A percentile compares a stretch with the other conserved stretches of the same genome.
Evolutionary conservation across 2,113 vertebrate genomes (phyloP).

Genomic region (Calyptommatus sinebrachiatus): DNA sequence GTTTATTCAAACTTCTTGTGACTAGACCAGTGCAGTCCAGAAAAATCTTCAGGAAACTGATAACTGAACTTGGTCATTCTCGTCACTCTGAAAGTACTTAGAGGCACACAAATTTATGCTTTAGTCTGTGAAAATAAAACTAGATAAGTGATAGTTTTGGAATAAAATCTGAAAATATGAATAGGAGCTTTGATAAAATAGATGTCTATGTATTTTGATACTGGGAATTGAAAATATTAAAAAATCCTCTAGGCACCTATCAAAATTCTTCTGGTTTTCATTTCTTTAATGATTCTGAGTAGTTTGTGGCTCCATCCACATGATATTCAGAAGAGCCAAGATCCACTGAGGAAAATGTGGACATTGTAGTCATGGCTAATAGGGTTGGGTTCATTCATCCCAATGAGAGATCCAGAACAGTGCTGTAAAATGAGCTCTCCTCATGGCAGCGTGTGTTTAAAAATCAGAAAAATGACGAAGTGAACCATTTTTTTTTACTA

Average conservation of each 20-base stretch:
- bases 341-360: too few species aligned
- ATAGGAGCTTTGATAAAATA: background rate
- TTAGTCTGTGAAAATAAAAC: background rate
- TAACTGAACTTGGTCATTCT: background rate
- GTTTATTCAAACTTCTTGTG: background rate
- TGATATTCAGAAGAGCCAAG: too few species aligned
- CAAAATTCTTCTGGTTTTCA: background rate
- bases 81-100: background rate
- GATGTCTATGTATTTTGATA: background rate
- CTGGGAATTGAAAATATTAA: background rate
- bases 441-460: too few species aligned
- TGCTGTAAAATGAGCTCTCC: too few species aligned
- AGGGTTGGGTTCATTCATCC: too few species aligned
- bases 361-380: too few species aligned
- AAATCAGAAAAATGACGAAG: too few species aligned
- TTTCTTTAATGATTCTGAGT: background rate
- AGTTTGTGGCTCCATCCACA: too few species aligned
- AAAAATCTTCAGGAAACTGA: background rate
- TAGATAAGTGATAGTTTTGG: background rate
- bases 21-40: background rate
- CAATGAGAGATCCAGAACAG: too few species aligned
- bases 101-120: background rate
- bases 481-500: too few species aligned
- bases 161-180: background rate
- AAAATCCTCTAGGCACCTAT: background rate